Conservation (phyloP, 2,888 invertebrate genomes). For the Saturnia pavonia region DNA sequence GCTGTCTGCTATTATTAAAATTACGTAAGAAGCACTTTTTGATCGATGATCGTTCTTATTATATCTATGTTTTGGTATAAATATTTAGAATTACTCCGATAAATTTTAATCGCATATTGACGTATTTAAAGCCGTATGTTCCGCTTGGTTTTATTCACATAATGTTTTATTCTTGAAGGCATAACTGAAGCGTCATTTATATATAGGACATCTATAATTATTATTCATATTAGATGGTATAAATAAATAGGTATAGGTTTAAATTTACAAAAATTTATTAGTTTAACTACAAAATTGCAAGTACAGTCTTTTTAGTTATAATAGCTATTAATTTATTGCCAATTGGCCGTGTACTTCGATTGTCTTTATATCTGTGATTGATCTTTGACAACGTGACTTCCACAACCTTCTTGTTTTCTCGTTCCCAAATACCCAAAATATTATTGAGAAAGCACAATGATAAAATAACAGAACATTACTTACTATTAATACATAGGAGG, state of each 20-base stretch:
- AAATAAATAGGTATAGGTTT: neutral
- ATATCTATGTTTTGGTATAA: neutral
- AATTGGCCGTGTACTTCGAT: neutral
- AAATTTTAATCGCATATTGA: neutral
- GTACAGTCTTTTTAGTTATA: slow-evolving; percentile 1
- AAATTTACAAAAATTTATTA: neutral
- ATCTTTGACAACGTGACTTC: slow-evolving; percentile 29
- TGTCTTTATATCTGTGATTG: neutral
- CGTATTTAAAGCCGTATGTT: neutral
- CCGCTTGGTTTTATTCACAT: neutral
- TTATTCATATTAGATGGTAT: neutral
- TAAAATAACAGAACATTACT: slow-evolving; percentile 54
- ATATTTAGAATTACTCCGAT: neutral
- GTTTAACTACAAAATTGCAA: neutral
- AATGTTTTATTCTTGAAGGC: neutral
- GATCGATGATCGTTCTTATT: neutral
- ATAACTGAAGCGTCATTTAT: no score
- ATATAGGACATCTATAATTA: neutral
- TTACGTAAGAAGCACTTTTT: no score
- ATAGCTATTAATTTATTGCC: neutral
- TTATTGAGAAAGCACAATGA: slow-evolving; percentile 60
- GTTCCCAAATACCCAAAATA: slow-evolving; percentile 72
- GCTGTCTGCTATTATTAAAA: no score
- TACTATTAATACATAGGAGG: slow-evolving; percentile 29
- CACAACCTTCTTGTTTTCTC: slow-evolving; percentile 60